phyloP scores from a whole-genome alignment of 2,888 invertebrate species.

The Trachelus troglodyta region DNA sequence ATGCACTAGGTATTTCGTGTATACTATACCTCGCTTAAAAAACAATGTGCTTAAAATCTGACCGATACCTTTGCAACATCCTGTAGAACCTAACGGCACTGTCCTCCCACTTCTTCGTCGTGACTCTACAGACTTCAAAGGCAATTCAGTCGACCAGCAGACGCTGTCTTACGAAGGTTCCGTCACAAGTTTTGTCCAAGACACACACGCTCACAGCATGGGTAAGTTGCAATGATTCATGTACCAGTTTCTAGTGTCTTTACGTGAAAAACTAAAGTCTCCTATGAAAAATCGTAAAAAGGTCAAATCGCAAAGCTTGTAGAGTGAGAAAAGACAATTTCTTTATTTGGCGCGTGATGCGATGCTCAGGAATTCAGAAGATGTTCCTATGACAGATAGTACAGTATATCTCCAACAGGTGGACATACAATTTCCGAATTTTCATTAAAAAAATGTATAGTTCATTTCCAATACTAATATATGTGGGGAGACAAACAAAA shows the following conservation, averaged over 20 bases:
- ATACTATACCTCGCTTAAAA: background rate
- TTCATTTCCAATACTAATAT: background rate
- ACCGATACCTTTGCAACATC: background rate
- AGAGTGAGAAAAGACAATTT: background rate
- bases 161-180: constrained; percentile 12
- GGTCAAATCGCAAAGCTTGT: background rate
- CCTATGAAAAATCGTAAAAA: background rate
- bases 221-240: constrained; percentile 22
- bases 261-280: background rate
- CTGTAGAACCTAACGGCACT: constrained; percentile 31
- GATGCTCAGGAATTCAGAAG: background rate
- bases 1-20: background rate
- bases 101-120: constrained; percentile 30
- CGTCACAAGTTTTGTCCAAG: constrained; percentile 15
- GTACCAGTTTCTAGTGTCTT: background rate
- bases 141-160: constrained; percentile 28
- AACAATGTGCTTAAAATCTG: background rate
- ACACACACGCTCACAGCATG: constrained; percentile 27
- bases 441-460: background rate
- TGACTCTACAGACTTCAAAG: constrained; percentile 27
- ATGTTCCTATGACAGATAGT: background rate
- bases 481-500: background rate
- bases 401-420: background rate
- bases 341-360: background rate
- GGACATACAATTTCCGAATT: constrained; percentile 5